These are phyloP conservation scores for Axea sp. DNA, from an alignment of 2,888 invertebrate genomes.

Conservation along the genomic window DNA sequence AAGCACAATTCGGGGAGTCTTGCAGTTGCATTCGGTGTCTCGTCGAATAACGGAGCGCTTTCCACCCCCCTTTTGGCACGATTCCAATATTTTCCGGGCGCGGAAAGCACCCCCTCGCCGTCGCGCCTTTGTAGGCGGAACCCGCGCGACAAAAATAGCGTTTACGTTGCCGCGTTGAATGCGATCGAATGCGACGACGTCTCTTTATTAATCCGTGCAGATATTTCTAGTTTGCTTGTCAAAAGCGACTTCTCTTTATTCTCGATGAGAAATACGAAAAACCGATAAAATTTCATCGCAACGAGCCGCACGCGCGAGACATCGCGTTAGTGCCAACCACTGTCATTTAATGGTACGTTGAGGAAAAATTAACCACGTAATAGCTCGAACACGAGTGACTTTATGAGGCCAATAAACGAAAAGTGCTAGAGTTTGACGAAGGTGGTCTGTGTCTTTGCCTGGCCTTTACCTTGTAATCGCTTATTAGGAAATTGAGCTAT, in stretches of 20 bases:
- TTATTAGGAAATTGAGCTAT: neutral
- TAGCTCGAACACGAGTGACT: constrained; percentile 14
- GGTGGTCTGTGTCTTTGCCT: neutral
- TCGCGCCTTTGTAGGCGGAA: constrained; percentile 16
- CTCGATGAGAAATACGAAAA: constrained; percentile 1
- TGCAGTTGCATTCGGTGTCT: constrained; percentile 20
- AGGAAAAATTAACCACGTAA: constrained; percentile 29
- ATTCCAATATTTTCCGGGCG: constrained; percentile 11
- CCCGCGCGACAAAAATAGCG: constrained; percentile 21
- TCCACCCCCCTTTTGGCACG: constrained; percentile 9
- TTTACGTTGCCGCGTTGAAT: constrained; percentile 2
- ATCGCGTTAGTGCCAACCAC: neutral
- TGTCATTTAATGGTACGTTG: constrained; percentile 10
- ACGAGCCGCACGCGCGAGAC: constrained; percentile 5
- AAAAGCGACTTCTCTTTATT: constrained; percentile 1
- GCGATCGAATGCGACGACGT: constrained; percentile 18
- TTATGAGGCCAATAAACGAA: constrained; percentile 28
- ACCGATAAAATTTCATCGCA: neutral
- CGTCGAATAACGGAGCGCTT: constrained; percentile 26
- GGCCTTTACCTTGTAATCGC: constrained; percentile 8
- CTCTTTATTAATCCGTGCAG: constrained; percentile 28
- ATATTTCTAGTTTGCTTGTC: constrained; percentile 16
- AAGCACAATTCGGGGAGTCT: constrained; percentile 65
- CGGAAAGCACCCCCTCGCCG: constrained; percentile 13
- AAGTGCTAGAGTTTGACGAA: constrained; percentile 19